Conservation (phyloP, 2,113 vertebrate species). For the Regulus satrapa region DNA sequence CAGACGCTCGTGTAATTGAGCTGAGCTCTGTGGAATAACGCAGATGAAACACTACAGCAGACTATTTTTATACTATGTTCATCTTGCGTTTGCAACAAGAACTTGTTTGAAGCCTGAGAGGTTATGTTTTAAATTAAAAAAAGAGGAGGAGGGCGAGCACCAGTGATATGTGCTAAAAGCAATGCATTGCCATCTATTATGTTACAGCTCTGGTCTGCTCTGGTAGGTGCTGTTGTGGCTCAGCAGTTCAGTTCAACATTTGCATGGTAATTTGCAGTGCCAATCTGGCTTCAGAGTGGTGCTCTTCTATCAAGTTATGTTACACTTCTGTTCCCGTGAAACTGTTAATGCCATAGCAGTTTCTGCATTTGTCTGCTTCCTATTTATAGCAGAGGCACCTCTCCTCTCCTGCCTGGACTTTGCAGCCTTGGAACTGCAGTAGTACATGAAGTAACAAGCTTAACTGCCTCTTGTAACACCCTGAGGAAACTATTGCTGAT, state of each 20-base stretch:
- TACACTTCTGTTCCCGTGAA: neutral
- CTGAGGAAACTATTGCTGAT: neutral
- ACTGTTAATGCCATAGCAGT: neutral
- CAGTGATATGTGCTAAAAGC: neutral
- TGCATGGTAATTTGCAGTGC: neutral
- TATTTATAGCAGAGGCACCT: neutral
- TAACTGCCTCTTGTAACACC: neutral
- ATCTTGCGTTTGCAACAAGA: slow-evolving; percentile 1
- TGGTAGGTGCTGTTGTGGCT: neutral
- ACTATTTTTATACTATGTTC: slow-evolving; percentile 43
- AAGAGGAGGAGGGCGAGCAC: neutral
- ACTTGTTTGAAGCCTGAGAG: slow-evolving; percentile 13
- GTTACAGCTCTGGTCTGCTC: neutral
- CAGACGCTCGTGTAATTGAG: slow-evolving; percentile 50
- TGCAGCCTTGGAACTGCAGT: neutral
- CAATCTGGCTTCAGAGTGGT: neutral
- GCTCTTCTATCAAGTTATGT: neutral
- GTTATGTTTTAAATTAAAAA: neutral
- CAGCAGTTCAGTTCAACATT: neutral
- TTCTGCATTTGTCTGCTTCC: neutral
- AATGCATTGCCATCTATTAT: neutral
- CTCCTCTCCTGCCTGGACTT: neutral
- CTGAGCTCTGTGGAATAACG: slow-evolving; percentile 49
- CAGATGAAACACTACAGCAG: slow-evolving; percentile 53
- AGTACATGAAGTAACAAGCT: neutral